Evolutionary conservation across 2,113 vertebrate genomes (phyloP).

Genomic region (Himantopus leucocephalus): DNA sequence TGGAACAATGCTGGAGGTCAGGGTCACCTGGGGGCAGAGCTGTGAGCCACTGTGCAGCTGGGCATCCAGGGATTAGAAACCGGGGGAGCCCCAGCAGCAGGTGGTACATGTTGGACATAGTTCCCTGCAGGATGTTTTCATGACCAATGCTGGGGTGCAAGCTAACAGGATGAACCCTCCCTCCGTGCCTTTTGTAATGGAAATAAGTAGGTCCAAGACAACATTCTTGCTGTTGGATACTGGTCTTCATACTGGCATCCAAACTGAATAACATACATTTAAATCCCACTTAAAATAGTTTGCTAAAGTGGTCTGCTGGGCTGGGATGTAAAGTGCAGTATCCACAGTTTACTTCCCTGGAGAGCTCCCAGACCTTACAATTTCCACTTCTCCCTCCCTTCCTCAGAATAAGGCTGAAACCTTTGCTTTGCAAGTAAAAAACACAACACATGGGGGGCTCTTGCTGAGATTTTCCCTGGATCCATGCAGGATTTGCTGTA

Average conservation of each 20-base stretch:
- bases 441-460: neutral
- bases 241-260: neutral
- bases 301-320: neutral
- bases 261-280: neutral
- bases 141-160: neutral
- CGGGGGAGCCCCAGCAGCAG: neutral
- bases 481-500: neutral
- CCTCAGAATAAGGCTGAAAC: neutral
- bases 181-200: neutral
- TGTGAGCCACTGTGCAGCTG: neutral
- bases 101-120: fast-evolving
- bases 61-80: neutral
- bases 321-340: neutral
- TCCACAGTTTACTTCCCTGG: neutral
- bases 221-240: neutral
- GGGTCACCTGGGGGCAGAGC: neutral
- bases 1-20: neutral
- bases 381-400: neutral
- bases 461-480: neutral
- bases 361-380: neutral
- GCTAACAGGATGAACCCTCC: neutral
- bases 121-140: neutral
- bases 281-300: neutral
- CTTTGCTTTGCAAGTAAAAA: neutral
- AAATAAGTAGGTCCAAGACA: neutral